phyloP scores from a whole-genome alignment of 2,797 vertebrate genomes.

The Sphenodon punctatus region DNA sequence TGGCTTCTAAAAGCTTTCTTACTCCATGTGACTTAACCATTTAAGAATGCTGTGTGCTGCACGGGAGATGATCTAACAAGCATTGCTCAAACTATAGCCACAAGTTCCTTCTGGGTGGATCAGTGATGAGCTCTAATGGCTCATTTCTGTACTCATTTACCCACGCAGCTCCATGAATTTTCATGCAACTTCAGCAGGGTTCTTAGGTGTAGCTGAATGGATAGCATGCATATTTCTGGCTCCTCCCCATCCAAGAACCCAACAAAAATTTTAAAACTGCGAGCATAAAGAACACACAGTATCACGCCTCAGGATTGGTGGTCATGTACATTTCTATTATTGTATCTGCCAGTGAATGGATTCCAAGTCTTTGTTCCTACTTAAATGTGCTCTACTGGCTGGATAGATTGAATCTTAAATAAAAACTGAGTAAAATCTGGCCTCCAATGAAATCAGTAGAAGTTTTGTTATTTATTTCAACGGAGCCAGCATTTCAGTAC shows the following conservation, averaged over 20 bases:
- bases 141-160: neutral
- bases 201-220: neutral
- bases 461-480: no score
- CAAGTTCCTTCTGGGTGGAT: neutral
- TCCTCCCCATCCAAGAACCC: no score
- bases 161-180: neutral
- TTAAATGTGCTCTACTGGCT: neutral
- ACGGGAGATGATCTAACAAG: neutral
- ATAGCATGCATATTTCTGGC: neutral
- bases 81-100: neutral
- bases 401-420: neutral
- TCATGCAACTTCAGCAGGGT: accelerated
- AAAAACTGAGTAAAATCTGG: neutral
- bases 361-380: neutral
- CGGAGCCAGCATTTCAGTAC: no score
- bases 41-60: neutral
- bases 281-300: no score
- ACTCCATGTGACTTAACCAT: neutral
- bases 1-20: neutral
- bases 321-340: neutral
- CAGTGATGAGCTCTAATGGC: neutral
- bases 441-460: no score
- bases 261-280: no score
- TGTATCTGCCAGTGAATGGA: neutral
- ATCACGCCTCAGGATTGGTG: neutral